Conservation (phyloP, 2,113 vertebrate species). For the Macroglossus sobrinus region DNA sequence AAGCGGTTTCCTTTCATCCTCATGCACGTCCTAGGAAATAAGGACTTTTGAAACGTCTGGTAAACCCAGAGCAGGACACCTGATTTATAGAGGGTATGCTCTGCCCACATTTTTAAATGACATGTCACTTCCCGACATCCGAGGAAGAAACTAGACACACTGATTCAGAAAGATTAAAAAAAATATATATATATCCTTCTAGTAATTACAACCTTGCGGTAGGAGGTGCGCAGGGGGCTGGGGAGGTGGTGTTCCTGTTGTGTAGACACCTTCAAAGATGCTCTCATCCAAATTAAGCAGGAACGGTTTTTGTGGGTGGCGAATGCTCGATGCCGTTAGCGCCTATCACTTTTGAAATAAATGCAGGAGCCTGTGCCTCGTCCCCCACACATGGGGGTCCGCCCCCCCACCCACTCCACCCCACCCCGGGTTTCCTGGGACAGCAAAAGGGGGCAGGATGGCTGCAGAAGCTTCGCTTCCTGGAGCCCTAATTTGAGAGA, state of each 20-base stretch:
- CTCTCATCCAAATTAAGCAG: neutral
- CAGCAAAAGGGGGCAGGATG: accelerated
- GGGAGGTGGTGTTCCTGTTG: accelerated
- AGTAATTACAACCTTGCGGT: neutral
- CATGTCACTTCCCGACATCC: neutral
- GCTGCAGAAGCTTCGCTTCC: neutral
- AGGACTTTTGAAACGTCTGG: neutral
- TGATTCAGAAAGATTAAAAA: neutral
- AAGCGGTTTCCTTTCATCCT: neutral
- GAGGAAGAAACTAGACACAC: neutral
- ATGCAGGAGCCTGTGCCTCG: no score
- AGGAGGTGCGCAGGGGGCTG: neutral
- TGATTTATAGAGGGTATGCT: neutral
- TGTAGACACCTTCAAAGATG: neutral
- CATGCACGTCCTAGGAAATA: neutral
- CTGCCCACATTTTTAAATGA: neutral
- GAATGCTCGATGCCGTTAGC: neutral
- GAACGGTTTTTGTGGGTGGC: neutral
- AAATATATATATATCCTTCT: neutral
- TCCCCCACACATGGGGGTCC: neutral
- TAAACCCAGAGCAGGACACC: neutral
- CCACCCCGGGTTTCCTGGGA: neutral
- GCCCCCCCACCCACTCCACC: no score
- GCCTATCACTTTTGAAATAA: neutral
- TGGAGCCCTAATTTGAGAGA: neutral